Evolutionary conservation across 2,888 invertebrate genomes (phyloP), one percentile per base, ranked within the genome.

Genomic region (Hecatera dysodea): DNA sequence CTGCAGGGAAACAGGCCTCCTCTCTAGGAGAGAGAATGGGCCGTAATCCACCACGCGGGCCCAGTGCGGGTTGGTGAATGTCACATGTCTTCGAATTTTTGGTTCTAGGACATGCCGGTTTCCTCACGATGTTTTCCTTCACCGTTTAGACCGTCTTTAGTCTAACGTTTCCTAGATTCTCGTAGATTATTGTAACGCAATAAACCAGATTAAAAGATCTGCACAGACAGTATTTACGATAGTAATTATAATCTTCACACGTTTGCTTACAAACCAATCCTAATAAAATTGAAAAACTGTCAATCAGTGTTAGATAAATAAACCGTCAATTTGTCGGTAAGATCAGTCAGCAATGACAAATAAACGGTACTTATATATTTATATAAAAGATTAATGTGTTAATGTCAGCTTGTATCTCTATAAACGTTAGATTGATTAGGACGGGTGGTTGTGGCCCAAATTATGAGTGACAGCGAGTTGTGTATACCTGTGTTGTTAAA

Each of bases 391-490:
- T 89, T 84, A 88, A 90, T 91, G 90, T 89, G 89, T 88, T 90
- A 87, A 88, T 88, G 90, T 88, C 91, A 88, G 86, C 88, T 89
- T 86, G 88, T 88, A 88, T 85, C 87, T 91, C 90, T 91, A 91
- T 92, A 91, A 86, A 87, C 86, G 89, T 82, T 89, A 88, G 91
- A 91, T 91, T 90, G 91, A 92, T 91, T 89, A 82, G 88, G 85
- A 86, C 86, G 80, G 78, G 77, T 67, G 66, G 50, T 64, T 68
- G 65, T 84, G 87, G 87, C 70, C 44, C 60, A 87, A 86, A 72
- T 36, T 19, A 75, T 46, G 72, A 78, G 81, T 36, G 22, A 11
- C 4, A 39, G 46, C 67, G 44, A 48, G 15, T 50, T 57, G 27
- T 53, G 50, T 29, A 39, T 46, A 44, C 19, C 27, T 27, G 19